Base-by-base conservation (phyloP, 2,113 vertebrate genomes). In the Theristicus caerulescens region DNA sequence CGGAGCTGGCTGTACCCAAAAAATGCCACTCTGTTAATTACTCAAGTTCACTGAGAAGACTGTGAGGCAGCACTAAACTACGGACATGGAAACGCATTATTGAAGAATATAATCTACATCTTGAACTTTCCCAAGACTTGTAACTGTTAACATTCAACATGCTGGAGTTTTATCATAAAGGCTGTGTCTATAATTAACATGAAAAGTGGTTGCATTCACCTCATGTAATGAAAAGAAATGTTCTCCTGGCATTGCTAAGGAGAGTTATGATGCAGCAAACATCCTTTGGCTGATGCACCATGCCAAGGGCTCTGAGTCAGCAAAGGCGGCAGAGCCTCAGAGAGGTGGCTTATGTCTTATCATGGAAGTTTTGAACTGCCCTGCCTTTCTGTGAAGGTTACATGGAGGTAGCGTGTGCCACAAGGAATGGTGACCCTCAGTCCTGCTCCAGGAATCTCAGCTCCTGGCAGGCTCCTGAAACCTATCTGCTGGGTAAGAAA, bases 1-100 rank as follows among this genome's bases (percentile, higher is more conserved):
- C 5, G 0, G 59, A 62, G 11, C 26, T 67, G 47, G 19, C 36
- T 84, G 49, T 88, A 74, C 67, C 38, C 9, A 47, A 47, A 58
- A 88, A 74, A 88, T 22, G 16, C 8, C 47, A 57, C 16, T 47
- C 64, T 54, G 72, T 24, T 69, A 58, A 70, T 69, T 87, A 38
- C 19, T 59, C 15, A 44, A 26, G 21, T 40, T 87, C 24, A 34
- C 18, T n/a, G 19, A 49, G 66, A 57, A 19, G 9, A 24, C 77
- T 72, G 31, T 59, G 38, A 86, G 65, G 46, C 36, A 52, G 16
- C 80, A 36, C 24, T 70, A 47, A 64, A 31, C 47, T 79, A 24
- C 4, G 21, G 61, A 22, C 0, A 4, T 10, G 67, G 34, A 52
- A 58, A 47, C 0, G 2, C 15, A 5, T 64, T 74, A 29, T 11